Conservation (phyloP, 2,113 vertebrate genomes). For the Prolemur simus region DNA sequence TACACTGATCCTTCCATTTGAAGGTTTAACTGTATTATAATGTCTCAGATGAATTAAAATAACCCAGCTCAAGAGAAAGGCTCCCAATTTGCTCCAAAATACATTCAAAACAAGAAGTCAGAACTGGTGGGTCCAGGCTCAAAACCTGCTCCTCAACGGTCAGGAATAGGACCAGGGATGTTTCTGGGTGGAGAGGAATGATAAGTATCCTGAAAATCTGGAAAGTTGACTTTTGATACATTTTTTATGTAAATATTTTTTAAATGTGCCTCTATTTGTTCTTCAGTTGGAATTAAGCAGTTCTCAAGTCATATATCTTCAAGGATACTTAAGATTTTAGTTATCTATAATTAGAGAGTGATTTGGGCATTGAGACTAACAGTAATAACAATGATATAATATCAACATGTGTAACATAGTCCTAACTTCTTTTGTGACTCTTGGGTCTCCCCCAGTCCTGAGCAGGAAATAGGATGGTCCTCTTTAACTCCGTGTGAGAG, state of each 20-base stretch:
- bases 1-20: background rate
- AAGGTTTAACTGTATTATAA: background rate
- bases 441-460: background rate
- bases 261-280: background rate
- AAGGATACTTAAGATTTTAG: background rate
- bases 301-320: background rate
- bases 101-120: background rate
- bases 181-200: background rate
- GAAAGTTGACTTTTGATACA: background rate
- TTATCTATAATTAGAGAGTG: background rate
- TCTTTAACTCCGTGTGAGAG: background rate
- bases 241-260: background rate
- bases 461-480: background rate
- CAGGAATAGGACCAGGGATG: accelerated
- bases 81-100: background rate
- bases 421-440: background rate
- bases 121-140: background rate
- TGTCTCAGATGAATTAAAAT: background rate
- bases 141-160: background rate
- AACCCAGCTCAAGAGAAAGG: background rate
- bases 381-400: background rate
- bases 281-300: background rate
- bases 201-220: background rate
- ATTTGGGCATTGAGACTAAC: background rate
- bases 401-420: background rate